Evolutionary conservation across 1,140 invertebrate species (phyloP).

Genomic region (Bombus cullumanus): DNA sequence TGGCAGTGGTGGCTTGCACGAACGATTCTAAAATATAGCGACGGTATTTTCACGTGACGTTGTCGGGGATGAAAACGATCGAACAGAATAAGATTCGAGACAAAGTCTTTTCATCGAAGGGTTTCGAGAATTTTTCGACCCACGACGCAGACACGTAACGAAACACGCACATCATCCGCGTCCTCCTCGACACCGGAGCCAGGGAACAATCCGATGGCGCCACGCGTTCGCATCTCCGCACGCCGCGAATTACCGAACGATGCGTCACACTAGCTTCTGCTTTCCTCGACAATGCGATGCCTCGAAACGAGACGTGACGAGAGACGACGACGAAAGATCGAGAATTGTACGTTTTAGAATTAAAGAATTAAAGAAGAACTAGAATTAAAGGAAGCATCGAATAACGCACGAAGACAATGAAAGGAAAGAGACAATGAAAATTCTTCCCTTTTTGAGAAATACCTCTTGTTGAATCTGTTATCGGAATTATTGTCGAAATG

Average conservation of each 20-base stretch:
- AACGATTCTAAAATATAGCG: too few species aligned
- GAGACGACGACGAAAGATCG: neutral
- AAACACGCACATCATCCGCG: conserved; percentile 19
- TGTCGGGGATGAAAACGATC: neutral
- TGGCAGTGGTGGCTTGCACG: too few species aligned
- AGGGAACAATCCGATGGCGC: conserved; percentile 25
- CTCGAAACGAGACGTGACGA: neutral
- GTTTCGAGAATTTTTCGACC: neutral
- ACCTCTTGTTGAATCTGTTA: neutral
- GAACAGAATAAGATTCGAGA: neutral
- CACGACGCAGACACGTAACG: neutral
- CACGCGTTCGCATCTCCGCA: conserved; percentile 42
- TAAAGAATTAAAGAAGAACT: too few species aligned
- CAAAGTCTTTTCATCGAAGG: neutral
- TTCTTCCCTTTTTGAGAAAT: neutral
- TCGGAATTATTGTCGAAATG: neutral
- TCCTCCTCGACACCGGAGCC: conserved; percentile 16
- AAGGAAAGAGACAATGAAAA: too few species aligned
- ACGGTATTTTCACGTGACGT: too few species aligned
- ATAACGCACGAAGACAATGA: neutral
- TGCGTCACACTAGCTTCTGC: conserved; percentile 43
- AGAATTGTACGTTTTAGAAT: neutral
- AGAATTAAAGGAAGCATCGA: fast-evolving
- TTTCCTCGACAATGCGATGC: neutral
- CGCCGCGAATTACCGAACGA: conserved; percentile 40